Evolutionary conservation across 2,797 vertebrate genomes (phyloP), one percentile per base, ranked within the genome.

Genomic region (Hyperoplus immaculatus): DNA sequence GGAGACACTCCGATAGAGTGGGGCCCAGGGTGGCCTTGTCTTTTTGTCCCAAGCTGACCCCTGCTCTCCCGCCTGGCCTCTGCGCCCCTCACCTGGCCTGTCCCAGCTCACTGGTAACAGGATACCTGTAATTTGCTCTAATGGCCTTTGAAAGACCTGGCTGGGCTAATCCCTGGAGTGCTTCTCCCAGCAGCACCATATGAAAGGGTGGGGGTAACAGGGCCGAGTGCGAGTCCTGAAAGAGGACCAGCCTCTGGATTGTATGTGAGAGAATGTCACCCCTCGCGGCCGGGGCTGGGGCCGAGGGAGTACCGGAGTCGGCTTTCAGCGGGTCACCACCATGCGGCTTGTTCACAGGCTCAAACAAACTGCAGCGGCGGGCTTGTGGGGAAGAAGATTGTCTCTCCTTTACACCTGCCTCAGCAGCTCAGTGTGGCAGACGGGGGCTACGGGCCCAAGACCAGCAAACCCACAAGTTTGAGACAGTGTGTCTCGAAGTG

Each of bases 41-140:
- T 91, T 94, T 93, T 94, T 95, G 95, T 96, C 95, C 95, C 91
- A 78, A 78, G 83, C 91, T 96, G 95, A 96, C 95, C 95, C 93
- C 91, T 95, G 94, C 91, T 93, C 94, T 94, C 92, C 90, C 65
- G 89, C 88, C 87, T 95, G 95, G 94, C 94, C 94, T 93, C 93
- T 95, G 90, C 87, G 89, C 91, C 93, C 94, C 94, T 95, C 93
- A 95, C 95, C 94, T 95, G 94, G 92, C 90, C 92, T 80, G 88
- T 95, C 88, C 94, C 93, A 94, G 93, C 91, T 63, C 89, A 80
- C 86, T 90, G 87, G 96, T 95, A 96, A 96, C 86, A 84, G 88
- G 95, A 96, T 95, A 96, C 95, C 95, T 95, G 95, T 95, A 95
- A 96, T 95, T 96, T 94, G 92, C 94, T 95, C 94, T 95, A 96